Conservation (phyloP, 2,888 invertebrate genomes). For the Tenodera sinensis region DNA sequence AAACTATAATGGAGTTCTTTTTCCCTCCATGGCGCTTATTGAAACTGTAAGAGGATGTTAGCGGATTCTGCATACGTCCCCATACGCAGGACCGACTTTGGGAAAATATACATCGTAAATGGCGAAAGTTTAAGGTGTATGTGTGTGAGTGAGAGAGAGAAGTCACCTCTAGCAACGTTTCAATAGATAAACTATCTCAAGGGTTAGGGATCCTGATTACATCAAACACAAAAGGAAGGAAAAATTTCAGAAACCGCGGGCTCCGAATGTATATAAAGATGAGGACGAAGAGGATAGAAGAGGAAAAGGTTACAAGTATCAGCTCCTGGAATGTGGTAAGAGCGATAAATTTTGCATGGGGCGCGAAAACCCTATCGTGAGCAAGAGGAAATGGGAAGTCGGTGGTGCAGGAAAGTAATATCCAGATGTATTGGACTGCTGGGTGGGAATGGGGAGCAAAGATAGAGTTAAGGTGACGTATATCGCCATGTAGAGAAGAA, state of each 20-base stretch:
- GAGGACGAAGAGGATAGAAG: neutral
- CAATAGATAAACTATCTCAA: neutral
- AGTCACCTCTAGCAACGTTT: neutral
- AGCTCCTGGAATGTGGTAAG: neutral
- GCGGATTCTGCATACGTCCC: neutral
- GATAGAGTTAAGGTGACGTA: conserved; percentile 9
- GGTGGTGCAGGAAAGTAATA: neutral
- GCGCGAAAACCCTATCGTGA: conserved; percentile 14
- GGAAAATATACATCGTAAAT: conserved; percentile 11
- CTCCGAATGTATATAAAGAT: neutral
- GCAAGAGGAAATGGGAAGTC: neutral
- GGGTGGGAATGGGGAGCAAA: neutral
- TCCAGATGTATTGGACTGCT: neutral
- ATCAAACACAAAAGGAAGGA: neutral
- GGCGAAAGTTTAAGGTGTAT: neutral
- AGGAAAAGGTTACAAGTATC: neutral
- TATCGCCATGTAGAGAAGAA: neutral
- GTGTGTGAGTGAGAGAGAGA: neutral
- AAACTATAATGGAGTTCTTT: conserved; percentile 15
- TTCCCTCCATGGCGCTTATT: neutral
- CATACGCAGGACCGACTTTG: neutral
- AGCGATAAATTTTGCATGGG: conserved; percentile 12
- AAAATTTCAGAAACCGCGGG: neutral
- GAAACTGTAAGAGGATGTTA: conserved; percentile 1
- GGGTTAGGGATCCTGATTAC: neutral